Evolutionary conservation across 2,113 vertebrate genomes (phyloP).

Genomic region (Myrmophylax atrothorax): DNA sequence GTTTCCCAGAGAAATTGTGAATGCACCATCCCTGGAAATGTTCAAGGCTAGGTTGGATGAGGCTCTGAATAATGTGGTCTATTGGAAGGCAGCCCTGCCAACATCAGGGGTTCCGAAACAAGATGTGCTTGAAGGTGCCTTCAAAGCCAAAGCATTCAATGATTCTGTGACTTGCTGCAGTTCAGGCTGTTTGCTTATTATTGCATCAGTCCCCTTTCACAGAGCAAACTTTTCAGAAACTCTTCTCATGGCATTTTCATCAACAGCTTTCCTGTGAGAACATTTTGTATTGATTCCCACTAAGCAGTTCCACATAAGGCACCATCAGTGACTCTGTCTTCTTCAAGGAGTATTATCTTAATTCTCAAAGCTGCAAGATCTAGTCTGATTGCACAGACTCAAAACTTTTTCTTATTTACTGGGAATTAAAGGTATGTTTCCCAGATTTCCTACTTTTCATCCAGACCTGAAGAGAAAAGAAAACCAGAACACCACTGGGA

Average conservation of each 20-base stretch:
- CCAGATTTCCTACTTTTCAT: not conserved
- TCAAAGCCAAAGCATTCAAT: not conserved
- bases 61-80: not conserved
- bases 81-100: not conserved
- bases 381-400: not conserved
- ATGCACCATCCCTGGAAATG: not conserved
- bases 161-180: not conserved
- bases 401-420: not conserved
- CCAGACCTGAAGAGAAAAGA: not conserved
- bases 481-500: not conserved
- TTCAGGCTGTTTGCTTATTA: not conserved
- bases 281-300: not conserved
- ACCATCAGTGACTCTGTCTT: not conserved
- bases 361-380: not conserved
- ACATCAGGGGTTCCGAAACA: not conserved
- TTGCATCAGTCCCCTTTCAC: not conserved
- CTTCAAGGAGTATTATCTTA: not conserved
- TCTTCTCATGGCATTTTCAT: not conserved
- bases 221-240: not conserved
- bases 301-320: not conserved
- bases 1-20: not conserved
- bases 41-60: not conserved
- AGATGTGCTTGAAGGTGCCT: not conserved
- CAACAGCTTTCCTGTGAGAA: not conserved
- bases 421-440: not conserved